Base-by-base conservation (phyloP, 2,797 vertebrate genomes). In the Oryzias dopingdopingensis region DNA sequence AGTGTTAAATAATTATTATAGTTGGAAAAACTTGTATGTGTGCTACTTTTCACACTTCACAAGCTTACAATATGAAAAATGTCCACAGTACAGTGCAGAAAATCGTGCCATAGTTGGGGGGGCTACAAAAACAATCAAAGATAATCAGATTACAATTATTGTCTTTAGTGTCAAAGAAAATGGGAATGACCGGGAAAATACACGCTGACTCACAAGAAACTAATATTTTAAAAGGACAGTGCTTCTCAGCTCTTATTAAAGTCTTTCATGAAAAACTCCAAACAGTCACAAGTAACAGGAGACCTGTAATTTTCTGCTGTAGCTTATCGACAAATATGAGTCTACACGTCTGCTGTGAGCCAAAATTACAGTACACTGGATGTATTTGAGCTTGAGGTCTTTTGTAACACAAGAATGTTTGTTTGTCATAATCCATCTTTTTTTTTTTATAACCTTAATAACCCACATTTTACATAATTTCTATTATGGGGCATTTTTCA, bases 281-380 rank as follows among this genome's bases (percentile, higher is more conserved):
- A 79, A 73, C 73, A 76, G 76, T 82, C 67, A 49, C 62, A 49
- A 77, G 72, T 74, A 78, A 78, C 40, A 20, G 20, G 56, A 88
- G 74, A 85, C 80, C 81, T 90, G 79, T 89, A 86, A 89, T 91
- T 90, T 86, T 62, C 65, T 63, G 44, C 63, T 71, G 80, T 83
- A 85, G 87, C 67, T 50, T 80, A 83, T 83, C 62, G 77, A 85
- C 83, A 88, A 89, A 85, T 86, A 85, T 74, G 84, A 88, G 79
- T 79, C 53, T 59, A 67, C 80, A 81, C 72, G 66, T 85, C 83
- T 81, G 68, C 79, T 78, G 77, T 62, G 73, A 87, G 79, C 84
- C 86, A 79, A 84, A 90, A 90, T 88, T 83, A 89, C 67, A 86
- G 74, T 65, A 72, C 77, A 24, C 67, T 65, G 69, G 46, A 17